Base-by-base conservation (phyloP, 35 echinoderm and acorn worm genomes). In the Stichopus chloronotus region DNA sequence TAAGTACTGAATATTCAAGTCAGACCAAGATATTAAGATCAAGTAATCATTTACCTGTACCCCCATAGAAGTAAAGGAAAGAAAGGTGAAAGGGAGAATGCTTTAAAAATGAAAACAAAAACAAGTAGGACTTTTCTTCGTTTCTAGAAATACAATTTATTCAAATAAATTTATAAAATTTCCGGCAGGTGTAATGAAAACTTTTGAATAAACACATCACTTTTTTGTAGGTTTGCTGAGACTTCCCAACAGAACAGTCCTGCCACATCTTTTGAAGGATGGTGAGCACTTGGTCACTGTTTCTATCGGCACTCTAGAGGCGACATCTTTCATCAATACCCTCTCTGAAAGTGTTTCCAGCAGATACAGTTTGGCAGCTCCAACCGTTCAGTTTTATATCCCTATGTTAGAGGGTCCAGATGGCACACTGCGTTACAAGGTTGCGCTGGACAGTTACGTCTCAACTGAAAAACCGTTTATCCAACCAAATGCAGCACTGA, bases 381-480 rank as follows among this genome's bases (percentile, higher is more conserved):
- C 25, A 16, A 82, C 79, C 14, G 79, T 82, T 5, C 79, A 82
- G 30, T 25, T 82, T 16, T 82, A 14, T 14, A 82, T 82, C 16
- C 79, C 79, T 9, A 24, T 82, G 79, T 43, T 82, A 5, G 53
- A 21, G 6, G 79, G 79, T 16, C 25, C 79, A 82, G 13, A 52
- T 16, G 25, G 8, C 6, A 13, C 25, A 9, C 79, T 43, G 53
- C 25, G 16, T 6, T 82, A 82, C 79, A 24, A 82, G 53, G 13
- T 82, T 5, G 20, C 43, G 53, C 23, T 82, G 21, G 9, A 52
- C 16, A 82, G 79, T 54, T 82, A 30, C 53, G 79, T 82, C 16
- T 25, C 79, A 14, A 82, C 79, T 82, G 23, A 82, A 7, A 82
- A 82, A 53, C 79, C 79, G 16, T 82, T 82, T 12, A 9, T 82